These are phyloP conservation scores for Clusia tigrina DNA, from an alignment of 2,888 invertebrate genomes.

Conservation along the genomic window DNA sequence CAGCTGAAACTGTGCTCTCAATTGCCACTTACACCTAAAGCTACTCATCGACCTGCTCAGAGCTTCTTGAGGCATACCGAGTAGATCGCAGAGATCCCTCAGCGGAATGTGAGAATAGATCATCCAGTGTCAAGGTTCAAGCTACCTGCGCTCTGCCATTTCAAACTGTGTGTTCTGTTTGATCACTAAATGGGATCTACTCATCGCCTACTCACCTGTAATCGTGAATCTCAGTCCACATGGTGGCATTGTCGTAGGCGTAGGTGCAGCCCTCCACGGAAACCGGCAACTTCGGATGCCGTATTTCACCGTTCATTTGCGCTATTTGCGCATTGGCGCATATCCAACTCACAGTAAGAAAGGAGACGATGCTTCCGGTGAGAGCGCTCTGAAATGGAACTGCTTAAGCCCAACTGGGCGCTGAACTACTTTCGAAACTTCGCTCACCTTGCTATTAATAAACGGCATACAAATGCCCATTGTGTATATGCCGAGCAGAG, in stretches of 20 bases:
- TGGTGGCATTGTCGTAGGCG: constrained; percentile 51
- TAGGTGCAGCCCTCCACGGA: constrained; percentile 66
- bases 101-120: no score
- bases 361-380: constrained; percentile 72
- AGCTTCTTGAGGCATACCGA: no score
- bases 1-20: no score
- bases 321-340: constrained; percentile 75
- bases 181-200: no score
- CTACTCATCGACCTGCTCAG: neutral
- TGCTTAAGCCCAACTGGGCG: neutral
- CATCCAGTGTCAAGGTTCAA: no score
- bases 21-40: no score
- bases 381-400: constrained; percentile 70
- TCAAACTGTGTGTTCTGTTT: no score
- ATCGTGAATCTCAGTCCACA: constrained; percentile 41
- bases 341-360: constrained; percentile 73
- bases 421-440: neutral
- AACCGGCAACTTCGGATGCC: constrained; percentile 68
- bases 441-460: constrained; percentile 69
- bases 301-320: constrained; percentile 70
- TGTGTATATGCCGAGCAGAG: constrained; percentile 75
- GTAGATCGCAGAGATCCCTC: no score
- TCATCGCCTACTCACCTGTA: constrained; percentile 45
- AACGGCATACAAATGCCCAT: constrained; percentile 74
- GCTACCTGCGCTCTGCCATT: no score